Percentiles rank a stretch among this genome's conserved stretches.
Evolutionary conservation across 2,797 vertebrate genomes (phyloP).

Genomic region (Sebastiscus albofasciatus): DNA sequence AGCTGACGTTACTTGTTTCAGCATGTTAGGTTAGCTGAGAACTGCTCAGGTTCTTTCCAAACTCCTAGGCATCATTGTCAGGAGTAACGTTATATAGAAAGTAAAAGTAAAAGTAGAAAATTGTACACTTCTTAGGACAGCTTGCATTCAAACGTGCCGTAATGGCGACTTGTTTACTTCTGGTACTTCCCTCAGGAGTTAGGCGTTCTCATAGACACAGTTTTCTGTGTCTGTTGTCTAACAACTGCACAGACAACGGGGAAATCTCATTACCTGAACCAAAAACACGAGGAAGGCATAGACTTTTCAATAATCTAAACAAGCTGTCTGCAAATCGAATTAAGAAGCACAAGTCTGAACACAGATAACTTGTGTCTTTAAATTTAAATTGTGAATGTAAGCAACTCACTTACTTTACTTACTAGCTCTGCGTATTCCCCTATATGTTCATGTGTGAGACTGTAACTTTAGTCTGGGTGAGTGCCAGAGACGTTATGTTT

Average conservation of each 20-base stretch:
- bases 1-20: no score
- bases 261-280: constrained; percentile 11
- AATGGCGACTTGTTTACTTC: neutral
- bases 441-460: neutral
- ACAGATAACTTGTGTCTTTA: neutral
- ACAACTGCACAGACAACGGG: neutral
- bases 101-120: no score
- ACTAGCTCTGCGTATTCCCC: neutral
- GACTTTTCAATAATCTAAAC: neutral
- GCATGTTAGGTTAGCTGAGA: no score
- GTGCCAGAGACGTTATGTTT: constrained; percentile 21
- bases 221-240: neutral
- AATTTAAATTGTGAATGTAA: neutral
- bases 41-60: no score
- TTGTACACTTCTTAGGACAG: neutral
- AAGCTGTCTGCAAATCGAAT: neutral
- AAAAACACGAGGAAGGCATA: neutral
- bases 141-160: neutral
- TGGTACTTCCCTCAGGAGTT: neutral
- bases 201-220: neutral
- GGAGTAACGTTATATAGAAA: no score
- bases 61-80: no score
- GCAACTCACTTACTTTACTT: neutral
- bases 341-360: neutral
- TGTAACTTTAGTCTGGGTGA: constrained; percentile 3